Percentiles rank a stretch among this genome's conserved stretches.
These are phyloP conservation scores for Drosophila incognita DNA, from an alignment of 2,888 invertebrate species.

Conservation along the genomic window DNA sequence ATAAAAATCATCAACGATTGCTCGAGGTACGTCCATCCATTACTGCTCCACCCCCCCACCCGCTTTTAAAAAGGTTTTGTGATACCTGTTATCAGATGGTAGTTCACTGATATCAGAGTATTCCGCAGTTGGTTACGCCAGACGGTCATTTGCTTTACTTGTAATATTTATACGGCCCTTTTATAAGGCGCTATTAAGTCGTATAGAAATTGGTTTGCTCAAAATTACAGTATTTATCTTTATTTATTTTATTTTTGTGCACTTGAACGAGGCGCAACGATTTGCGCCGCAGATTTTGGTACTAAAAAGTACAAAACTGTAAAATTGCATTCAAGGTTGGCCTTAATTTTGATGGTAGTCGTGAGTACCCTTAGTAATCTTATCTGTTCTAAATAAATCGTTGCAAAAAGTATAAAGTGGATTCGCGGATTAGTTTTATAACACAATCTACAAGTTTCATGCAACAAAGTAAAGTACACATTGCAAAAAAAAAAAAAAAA, in stretches of 20 bases:
- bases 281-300: constrained; percentile 30
- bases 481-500: neutral
- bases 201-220: constrained; percentile 24
- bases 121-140: neutral
- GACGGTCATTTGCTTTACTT: neutral
- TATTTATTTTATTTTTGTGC: constrained; percentile 3
- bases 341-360: constrained; percentile 32
- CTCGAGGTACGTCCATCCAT: neutral
- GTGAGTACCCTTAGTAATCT: constrained; percentile 58
- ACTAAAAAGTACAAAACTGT: neutral
- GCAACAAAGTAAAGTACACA: neutral
- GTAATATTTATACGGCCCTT: constrained; percentile 26
- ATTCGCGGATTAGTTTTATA: constrained; percentile 6
- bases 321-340: constrained; percentile 45
- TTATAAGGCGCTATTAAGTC: constrained; percentile 27
- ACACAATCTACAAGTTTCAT: constrained; percentile 16
- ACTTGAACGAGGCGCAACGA: constrained; percentile 8
- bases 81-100: neutral
- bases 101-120: neutral
- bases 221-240: constrained; percentile 9
- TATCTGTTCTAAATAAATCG: constrained; percentile 57
- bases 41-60: neutral
- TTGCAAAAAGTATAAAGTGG: constrained; percentile 22
- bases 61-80: too few species aligned
- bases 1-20: neutral